Evolutionary conservation across 2,113 vertebrate species (phyloP).

Genomic region (Brachyhypopomus gauderio): DNA sequence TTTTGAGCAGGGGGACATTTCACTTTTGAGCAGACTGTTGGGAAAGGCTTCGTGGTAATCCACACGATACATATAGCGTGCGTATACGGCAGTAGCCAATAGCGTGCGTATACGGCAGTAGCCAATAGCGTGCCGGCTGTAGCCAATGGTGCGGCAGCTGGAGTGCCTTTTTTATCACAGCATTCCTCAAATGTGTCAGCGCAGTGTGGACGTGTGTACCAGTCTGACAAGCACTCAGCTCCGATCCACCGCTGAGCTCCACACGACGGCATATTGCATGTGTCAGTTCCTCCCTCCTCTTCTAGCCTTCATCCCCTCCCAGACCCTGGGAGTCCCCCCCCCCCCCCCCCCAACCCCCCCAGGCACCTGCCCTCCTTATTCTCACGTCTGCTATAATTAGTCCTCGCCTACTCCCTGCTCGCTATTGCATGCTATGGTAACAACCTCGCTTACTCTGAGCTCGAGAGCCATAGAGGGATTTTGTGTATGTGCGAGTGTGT

Average conservation of each 20-base stretch:
- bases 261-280: constrained; percentile 34
- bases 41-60: no score
- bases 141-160: neutral
- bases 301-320: neutral
- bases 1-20: no score
- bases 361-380: constrained; percentile 33
- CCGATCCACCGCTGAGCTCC: constrained; percentile 15
- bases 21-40: no score
- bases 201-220: neutral
- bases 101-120: neutral
- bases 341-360: neutral
- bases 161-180: neutral
- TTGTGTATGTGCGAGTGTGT: constrained; percentile 17
- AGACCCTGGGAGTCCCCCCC: constrained; percentile 36
- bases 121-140: neutral
- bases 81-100: no score
- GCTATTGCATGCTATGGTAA: constrained; percentile 53
- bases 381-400: constrained; percentile 56
- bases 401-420: constrained; percentile 40
- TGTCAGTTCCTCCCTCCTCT: neutral
- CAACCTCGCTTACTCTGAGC: constrained; percentile 49
- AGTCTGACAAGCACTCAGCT: constrained; percentile 3
- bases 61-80: no score
- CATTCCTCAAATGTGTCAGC: constrained; percentile 10
- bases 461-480: constrained; percentile 36